A percentile compares a stretch with the other conserved stretches of the same genome.
Evolutionary conservation across 92 coral and sea anemone species (phyloP).

Genomic region (Parazoanthus darwini): DNA sequence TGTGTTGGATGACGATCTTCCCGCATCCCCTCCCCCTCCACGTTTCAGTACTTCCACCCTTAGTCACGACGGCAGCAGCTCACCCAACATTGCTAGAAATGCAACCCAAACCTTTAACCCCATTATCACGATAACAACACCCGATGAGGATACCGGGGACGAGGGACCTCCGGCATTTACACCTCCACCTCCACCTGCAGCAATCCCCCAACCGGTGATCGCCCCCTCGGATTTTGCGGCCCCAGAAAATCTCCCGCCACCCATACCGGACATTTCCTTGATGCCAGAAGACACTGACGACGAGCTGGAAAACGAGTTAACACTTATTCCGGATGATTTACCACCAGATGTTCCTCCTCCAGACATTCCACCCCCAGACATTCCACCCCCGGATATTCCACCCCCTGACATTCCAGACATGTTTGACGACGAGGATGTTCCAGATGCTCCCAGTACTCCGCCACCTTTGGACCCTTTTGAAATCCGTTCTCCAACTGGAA

Average conservation of each 20-base stretch:
- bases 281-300: slow-evolving; percentile 8
- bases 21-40: slow-evolving; percentile 62
- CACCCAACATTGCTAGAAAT: background rate
- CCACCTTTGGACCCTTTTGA: slow-evolving; percentile 70
- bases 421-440: slow-evolving; percentile 59
- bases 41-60: slow-evolving; percentile 38
- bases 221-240: slow-evolving; percentile 37
- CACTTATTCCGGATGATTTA: slow-evolving; percentile 6
- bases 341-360: slow-evolving; percentile 54
- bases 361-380: slow-evolving; percentile 52
- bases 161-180: slow-evolving; percentile 51
- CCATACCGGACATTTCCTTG: slow-evolving; percentile 29
- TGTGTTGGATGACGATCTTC: slow-evolving; percentile 36
- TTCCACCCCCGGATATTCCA: slow-evolving; percentile 71
- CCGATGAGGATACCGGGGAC: slow-evolving; percentile 64
- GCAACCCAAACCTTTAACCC: slow-evolving; percentile 44
- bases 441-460: slow-evolving; percentile 67
- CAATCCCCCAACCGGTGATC: slow-evolving; percentile 50
- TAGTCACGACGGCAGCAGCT: slow-evolving; percentile 15
- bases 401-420: slow-evolving; percentile 46
- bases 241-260: slow-evolving; percentile 37
- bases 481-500: slow-evolving; percentile 52
- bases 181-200: slow-evolving; percentile 64
- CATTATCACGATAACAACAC: slow-evolving; percentile 75
- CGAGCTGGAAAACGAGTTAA: slow-evolving; percentile 22